These are phyloP conservation scores for Eulemur albifrons DNA, from an alignment of 2,797 vertebrate species.

Conservation along the genomic window DNA sequence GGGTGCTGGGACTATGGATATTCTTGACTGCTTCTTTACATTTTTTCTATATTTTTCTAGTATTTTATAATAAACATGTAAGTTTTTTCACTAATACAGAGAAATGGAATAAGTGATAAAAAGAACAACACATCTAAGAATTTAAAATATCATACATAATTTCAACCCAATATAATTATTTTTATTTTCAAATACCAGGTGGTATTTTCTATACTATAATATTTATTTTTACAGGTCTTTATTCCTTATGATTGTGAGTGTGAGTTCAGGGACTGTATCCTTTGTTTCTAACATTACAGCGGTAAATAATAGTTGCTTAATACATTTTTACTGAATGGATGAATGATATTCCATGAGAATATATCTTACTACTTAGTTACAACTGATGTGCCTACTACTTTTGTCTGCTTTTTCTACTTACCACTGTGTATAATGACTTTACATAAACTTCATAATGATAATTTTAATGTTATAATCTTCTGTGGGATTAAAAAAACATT, in stretches of 20 bases:
- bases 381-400: neutral
- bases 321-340: neutral
- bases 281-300: neutral
- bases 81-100: neutral
- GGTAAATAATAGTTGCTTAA: neutral
- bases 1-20: neutral
- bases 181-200: neutral
- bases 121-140: neutral
- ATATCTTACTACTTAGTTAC: neutral
- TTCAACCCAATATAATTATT: neutral
- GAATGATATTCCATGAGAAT: neutral
- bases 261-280: neutral
- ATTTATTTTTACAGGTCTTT: neutral
- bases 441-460: neutral
- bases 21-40: neutral
- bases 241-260: neutral
- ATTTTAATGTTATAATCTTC: neutral
- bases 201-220: neutral
- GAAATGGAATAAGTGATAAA: neutral
- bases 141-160: neutral
- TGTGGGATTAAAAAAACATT: neutral
- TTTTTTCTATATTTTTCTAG: neutral
- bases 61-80: neutral
- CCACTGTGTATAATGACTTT: neutral
- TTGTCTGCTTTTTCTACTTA: neutral